Evolutionary conservation across 2,113 vertebrate species (phyloP).

Genomic region (Porphyrio hochstetteri): DNA sequence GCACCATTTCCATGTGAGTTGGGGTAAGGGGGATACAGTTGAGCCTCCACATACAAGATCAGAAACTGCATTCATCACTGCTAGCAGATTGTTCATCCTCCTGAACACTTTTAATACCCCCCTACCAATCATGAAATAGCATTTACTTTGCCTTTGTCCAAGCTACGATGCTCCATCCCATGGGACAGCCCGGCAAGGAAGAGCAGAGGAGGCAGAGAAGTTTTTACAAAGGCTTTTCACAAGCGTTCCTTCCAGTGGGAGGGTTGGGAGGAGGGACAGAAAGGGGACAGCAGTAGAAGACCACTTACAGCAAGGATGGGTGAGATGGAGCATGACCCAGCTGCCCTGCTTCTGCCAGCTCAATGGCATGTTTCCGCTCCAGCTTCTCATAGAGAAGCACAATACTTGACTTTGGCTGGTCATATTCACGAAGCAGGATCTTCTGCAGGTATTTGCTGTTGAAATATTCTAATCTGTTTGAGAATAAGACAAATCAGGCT

Average conservation of each 20-base stretch:
- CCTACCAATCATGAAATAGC: not conserved
- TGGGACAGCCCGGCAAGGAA: not conserved
- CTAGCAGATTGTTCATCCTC: not conserved
- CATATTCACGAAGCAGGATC: conserved; percentile 81
- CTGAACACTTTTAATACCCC: not conserved
- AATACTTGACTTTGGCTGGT: conserved; percentile 81
- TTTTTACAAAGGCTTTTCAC: not conserved
- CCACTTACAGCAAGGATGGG: conserved; percentile 55
- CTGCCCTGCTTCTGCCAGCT: conserved; percentile 73
- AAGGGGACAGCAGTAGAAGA: not conserved
- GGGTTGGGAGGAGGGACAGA: accelerated
- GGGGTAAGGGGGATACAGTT: accelerated
- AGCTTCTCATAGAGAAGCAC: conserved; percentile 86
- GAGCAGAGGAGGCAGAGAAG: not conserved
- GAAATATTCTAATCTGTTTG: conserved; percentile 80
- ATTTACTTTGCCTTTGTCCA: not conserved
- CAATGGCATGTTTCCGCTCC: conserved; percentile 77
- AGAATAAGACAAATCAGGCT: not conserved
- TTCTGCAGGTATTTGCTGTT: conserved; percentile 84
- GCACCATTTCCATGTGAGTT: not conserved
- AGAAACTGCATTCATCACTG: not conserved
- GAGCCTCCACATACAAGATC: accelerated
- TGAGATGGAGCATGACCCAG: not conserved
- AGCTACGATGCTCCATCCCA: not conserved
- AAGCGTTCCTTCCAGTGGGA: not conserved